Evolutionary conservation across 2,888 invertebrate genomes (phyloP).

Genomic region (Oligia fasciuncula): DNA sequence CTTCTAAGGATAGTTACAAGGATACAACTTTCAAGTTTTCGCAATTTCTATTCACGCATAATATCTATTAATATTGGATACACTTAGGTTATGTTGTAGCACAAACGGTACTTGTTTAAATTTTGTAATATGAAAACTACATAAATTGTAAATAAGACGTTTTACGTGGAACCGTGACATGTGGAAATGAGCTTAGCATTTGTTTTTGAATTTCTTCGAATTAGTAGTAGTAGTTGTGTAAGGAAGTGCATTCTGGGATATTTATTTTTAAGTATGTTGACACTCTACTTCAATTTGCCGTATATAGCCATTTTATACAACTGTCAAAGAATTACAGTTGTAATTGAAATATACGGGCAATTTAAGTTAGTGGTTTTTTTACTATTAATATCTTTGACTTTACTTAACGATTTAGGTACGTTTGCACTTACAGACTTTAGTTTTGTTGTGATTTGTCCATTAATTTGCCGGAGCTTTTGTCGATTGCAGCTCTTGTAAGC

Average conservation of each 20-base stretch:
- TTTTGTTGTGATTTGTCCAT: not conserved
- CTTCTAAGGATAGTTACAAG: conserved; percentile 36
- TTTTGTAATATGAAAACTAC: conserved; percentile 23
- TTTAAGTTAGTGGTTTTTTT: not conserved
- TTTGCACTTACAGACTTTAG: not conserved
- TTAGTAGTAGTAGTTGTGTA: not conserved
- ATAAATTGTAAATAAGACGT: conserved; percentile 14
- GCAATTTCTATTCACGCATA: conserved; percentile 46
- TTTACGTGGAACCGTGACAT: conserved; percentile 44
- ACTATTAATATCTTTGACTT: not conserved
- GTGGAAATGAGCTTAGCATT: not conserved
- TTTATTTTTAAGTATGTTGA: too few relatives aligned
- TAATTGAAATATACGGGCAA: too few relatives aligned
- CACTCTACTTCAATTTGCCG: not conserved
- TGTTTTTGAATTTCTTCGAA: conserved; percentile 16
- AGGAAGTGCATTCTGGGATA: not conserved
- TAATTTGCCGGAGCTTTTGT: not conserved
- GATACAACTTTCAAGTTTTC: conserved; percentile 53
- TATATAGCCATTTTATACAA: not conserved
- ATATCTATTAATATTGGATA: conserved; percentile 10
- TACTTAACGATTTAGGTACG: not conserved
- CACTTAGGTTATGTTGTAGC: conserved; percentile 27
- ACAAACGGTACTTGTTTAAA: conserved; percentile 24
- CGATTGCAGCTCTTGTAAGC: not conserved
- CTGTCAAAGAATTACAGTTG: not conserved